Conservation (phyloP, 2,888 invertebrate species). For the Diaphora mendica region DNA sequence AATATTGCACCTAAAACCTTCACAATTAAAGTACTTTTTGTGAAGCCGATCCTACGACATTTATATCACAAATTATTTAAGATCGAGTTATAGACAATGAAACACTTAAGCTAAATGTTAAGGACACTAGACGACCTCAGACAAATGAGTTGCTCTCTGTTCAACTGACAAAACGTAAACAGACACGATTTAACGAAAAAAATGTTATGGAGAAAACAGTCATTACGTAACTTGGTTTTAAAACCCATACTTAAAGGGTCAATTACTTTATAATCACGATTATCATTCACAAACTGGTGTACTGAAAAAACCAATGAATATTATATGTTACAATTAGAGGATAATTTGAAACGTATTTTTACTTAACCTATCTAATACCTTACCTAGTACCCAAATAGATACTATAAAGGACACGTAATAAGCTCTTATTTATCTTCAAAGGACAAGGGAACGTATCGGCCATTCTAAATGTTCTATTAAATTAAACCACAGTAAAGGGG, state of each 20-base stretch:
- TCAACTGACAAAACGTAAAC: conserved; percentile 26
- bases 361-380: no score
- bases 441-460: conserved; percentile 59
- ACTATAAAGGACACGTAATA: conserved; percentile 28
- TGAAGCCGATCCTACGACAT: neutral
- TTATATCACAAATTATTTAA: neutral
- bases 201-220: neutral
- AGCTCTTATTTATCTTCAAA: conserved; percentile 56
- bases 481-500: conserved; percentile 59
- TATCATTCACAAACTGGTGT: no score
- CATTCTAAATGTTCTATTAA: conserved; percentile 57
- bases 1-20: neutral
- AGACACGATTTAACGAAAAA: conserved; percentile 27
- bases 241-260: neutral
- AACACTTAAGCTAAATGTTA: conserved; percentile 34
- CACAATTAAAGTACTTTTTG: neutral
- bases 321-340: neutral
- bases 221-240: neutral
- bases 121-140: conserved; percentile 36
- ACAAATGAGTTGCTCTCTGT: conserved; percentile 27
- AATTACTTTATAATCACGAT: neutral
- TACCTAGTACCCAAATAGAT: neutral
- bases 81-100: neutral
- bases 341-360: neutral
- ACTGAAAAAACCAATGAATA: neutral